Conservation (phyloP, 1,140 invertebrate species). For the Magallana angulata region DNA sequence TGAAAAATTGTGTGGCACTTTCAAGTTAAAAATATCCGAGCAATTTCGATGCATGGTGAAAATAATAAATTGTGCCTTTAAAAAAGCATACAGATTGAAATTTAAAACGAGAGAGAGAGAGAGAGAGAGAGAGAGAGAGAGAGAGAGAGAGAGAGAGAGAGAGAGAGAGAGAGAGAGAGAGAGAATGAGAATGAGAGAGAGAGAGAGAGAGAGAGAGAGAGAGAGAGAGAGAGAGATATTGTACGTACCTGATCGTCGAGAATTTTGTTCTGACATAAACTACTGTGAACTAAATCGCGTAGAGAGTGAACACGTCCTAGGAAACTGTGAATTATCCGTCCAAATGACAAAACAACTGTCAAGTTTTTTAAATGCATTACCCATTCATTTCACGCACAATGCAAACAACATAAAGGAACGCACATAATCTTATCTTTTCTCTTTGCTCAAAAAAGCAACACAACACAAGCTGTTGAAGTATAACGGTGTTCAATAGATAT, state of each 20-base stretch:
- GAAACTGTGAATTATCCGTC: constrained; percentile 17
- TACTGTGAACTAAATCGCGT: neutral
- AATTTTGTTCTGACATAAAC: no score
- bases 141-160: neutral
- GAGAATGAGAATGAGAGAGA: no score
- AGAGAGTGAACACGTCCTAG: neutral
- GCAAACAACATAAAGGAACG: constrained; percentile 1
- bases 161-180: neutral
- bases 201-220: neutral
- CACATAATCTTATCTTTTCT: constrained; percentile 36
- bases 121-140: no score
- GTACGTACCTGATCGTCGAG: neutral
- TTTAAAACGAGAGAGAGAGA: no score
- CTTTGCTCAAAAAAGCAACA: constrained; percentile 9
- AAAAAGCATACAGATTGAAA: no score
- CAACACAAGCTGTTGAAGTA: constrained; percentile 9
- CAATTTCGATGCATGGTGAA: no score
- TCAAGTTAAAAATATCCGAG: no score
- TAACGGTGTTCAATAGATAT: neutral
- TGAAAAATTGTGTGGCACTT: no score
- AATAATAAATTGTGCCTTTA: no score
- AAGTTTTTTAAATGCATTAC: constrained; percentile 23
- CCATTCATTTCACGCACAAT: neutral
- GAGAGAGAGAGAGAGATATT: neutral
- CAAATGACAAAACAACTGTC: constrained; percentile 21